These are phyloP conservation scores for Pogonus chalceus DNA, from an alignment of 1,140 invertebrate species.

Conservation along the genomic window DNA sequence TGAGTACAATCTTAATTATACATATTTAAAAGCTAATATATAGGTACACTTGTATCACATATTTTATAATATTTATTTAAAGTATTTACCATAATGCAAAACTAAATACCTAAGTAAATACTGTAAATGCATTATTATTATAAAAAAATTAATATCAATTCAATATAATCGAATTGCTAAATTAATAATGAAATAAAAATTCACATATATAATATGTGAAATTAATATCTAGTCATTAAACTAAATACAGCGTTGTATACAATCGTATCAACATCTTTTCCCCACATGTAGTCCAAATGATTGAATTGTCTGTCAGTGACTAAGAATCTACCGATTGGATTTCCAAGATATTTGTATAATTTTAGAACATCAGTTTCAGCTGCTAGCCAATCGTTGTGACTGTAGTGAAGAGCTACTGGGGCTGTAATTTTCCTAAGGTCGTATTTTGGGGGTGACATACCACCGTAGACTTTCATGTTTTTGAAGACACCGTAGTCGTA, in stretches of 20 bases:
- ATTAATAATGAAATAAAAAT: too few relatives aligned
- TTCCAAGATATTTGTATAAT: constrained; percentile 34
- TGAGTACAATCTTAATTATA: too few relatives aligned
- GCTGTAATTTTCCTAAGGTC: constrained; percentile 45
- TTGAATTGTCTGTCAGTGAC: constrained; percentile 21
- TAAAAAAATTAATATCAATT: too few relatives aligned
- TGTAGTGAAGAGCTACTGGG: constrained; percentile 44
- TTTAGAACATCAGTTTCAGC: constrained; percentile 24
- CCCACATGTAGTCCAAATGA: constrained; percentile 33
- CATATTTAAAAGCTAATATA: too few relatives aligned
- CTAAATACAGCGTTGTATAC: constrained; percentile 21
- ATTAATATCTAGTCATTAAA: constrained; percentile 12
- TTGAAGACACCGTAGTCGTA: constrained; percentile 48
- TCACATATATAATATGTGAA: too few relatives aligned
- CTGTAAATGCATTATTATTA: too few relatives aligned
- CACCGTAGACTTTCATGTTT: constrained; percentile 40
- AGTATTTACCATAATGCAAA: too few relatives aligned
- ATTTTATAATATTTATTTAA: too few relatives aligned
- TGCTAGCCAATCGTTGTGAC: constrained; percentile 39
- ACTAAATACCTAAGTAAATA: too few relatives aligned
- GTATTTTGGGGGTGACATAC: constrained; percentile 40
- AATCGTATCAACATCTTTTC: constrained; percentile 17
- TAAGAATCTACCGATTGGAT: constrained; percentile 35
- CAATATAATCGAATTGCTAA: too few relatives aligned
- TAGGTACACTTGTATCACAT: too few relatives aligned